Base-by-base conservation (phyloP, 1,140 invertebrate genomes). In the Drosophila insularis region DNA sequence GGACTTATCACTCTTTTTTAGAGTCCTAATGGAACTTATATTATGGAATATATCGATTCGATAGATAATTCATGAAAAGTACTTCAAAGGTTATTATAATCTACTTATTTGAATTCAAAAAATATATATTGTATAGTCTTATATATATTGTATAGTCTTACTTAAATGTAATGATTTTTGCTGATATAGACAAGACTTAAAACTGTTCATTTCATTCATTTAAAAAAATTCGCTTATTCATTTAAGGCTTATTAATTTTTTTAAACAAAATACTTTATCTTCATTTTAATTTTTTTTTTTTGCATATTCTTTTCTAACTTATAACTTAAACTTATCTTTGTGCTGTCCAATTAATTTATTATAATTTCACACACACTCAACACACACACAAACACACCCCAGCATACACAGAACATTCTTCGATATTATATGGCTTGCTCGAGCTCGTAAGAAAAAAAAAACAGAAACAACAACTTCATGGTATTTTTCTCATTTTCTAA, bases 361-460 rank as follows among this genome's bases (percentile, higher is more conserved):
- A 67, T 87, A 11, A 56, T 46, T 71, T 67, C 21, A 31, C 64
- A 13, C 19, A 55, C 40, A 65, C 58, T 59, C 63, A 56, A 61
- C 43, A 39, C 32, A 59, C 27, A 76, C 66, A 43, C 19, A 65
- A 10, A 60, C 69, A 71, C 37, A 46, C 39, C 70, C 27, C n/a
- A n/a, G 71, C 66, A 78, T 40, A 60, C 54, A 78, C 61, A 40
- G 50, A 70, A 60, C 68, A 70, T 77, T 61, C 61, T 78, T 77
- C 54, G 66, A 61, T 71, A 70, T 76, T 61, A 77, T 68, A 55
- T 67, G 76, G 78, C 78, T 84, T 78, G 80, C 77, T 80, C 63
- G 67, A 68, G 60, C 63, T 37, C 19, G 19, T 40, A 68, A 32
- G 39, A 54, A 74, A 35, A 54, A 43, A 40, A 14, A 55, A 37